A percentile compares a stretch with the other conserved stretches of the same genome.
These are phyloP conservation scores for Pachyramphus minor DNA, from an alignment of 2,113 vertebrate species.

Conservation along the genomic window DNA sequence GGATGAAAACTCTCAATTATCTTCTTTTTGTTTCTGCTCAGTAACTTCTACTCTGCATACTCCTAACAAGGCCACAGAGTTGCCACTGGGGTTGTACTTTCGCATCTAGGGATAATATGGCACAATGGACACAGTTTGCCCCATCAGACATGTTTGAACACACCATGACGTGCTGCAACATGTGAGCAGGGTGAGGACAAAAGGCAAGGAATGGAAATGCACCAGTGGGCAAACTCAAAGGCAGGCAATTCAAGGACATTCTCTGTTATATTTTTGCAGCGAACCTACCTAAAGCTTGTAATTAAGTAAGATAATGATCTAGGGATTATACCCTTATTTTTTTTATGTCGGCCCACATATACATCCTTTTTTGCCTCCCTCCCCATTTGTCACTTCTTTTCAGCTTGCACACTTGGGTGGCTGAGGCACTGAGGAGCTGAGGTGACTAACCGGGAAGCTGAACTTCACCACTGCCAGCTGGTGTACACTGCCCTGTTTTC, in stretches of 20 bases:
- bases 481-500: not conserved
- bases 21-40: not conserved
- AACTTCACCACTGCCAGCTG: not conserved
- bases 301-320: not conserved
- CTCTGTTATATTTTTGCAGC: not conserved
- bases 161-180: not conserved
- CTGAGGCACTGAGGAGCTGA: fast-evolving
- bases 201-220: fast-evolving
- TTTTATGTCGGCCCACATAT: not conserved
- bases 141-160: fast-evolving
- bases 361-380: not conserved
- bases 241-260: not conserved
- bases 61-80: fast-evolving
- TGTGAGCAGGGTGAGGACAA: fast-evolving
- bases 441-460: not conserved
- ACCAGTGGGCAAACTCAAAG: not conserved
- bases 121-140: not conserved
- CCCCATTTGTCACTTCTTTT: not conserved
- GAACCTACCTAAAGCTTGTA: not conserved
- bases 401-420: not conserved
- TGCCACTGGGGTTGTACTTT: not conserved
- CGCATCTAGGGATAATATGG: not conserved
- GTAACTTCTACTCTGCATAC: not conserved
- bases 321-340: not conserved
- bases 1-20: not conserved